Percentiles rank a stretch among this genome's conserved stretches.
These are phyloP conservation scores for Chaetodon auriga DNA, from an alignment of 2,113 vertebrate genomes.

Conservation along the genomic window DNA sequence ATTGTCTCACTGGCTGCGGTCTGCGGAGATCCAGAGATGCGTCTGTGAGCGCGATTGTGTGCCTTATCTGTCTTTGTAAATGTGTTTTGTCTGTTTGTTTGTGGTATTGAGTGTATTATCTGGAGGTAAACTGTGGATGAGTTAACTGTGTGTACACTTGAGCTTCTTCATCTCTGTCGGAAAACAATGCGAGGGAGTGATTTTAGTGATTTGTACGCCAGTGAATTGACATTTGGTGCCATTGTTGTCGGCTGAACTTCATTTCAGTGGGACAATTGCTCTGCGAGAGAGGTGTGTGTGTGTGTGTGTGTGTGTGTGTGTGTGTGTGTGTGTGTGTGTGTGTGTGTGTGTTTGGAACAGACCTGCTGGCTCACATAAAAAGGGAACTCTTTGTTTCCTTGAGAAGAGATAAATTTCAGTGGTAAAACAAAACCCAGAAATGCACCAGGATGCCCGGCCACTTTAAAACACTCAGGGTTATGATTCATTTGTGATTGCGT, in stretches of 20 bases:
- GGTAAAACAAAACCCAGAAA: conserved; percentile 57
- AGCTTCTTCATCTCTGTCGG: conserved; percentile 62
- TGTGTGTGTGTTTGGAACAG: conserved; percentile 33
- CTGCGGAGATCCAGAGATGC: conserved; percentile 39
- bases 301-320: conserved; percentile 32
- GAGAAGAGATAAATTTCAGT: conserved; percentile 37
- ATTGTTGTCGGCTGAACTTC: conserved; percentile 54
- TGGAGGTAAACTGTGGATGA: conserved; percentile 52
- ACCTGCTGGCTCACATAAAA: conserved; percentile 47
- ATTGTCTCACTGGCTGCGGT: conserved; percentile 61
- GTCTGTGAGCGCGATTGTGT: conserved; percentile 37
- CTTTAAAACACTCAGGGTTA: conserved; percentile 29
- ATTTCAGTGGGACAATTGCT: conserved; percentile 68
- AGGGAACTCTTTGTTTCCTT: conserved; percentile 56
- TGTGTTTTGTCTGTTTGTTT: conserved; percentile 65
- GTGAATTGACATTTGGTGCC: conserved; percentile 62
- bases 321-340: conserved; percentile 34
- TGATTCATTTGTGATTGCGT: conserved; percentile 29
- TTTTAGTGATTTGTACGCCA: conserved; percentile 58
- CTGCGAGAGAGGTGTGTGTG: conserved; percentile 28
- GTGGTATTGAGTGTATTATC: conserved; percentile 64
- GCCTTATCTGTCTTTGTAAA: conserved; percentile 69
- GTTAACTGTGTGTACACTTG: conserved; percentile 56
- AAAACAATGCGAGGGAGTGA: conserved; percentile 68
- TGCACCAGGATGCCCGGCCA: conserved; percentile 27